These are phyloP conservation scores for Tokudaia tokunoshimensis DNA, from an alignment of 2,797 vertebrate genomes.

Conservation along the genomic window DNA sequence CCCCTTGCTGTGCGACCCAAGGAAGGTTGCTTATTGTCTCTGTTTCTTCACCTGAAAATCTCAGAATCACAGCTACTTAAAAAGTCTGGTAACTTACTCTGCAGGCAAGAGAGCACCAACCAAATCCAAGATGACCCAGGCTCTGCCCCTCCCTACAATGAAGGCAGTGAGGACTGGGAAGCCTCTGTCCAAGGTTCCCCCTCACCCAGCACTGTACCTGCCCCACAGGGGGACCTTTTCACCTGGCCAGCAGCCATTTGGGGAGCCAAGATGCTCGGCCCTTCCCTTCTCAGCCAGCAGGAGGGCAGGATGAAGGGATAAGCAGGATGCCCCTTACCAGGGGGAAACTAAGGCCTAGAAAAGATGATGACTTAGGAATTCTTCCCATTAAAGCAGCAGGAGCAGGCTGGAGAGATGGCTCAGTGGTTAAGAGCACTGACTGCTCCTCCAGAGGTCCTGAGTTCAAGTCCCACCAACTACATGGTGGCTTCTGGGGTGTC, in stretches of 20 bases:
- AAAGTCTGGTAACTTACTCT: background rate
- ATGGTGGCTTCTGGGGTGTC: too few species aligned
- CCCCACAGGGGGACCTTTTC: background rate
- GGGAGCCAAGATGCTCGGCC: background rate
- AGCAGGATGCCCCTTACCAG: background rate
- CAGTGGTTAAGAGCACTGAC: too few species aligned
- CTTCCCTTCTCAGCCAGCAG: background rate
- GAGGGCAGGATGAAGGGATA: background rate
- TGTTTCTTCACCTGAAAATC: background rate
- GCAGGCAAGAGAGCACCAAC: background rate
- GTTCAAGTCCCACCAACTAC: too few species aligned
- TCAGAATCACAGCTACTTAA: background rate
- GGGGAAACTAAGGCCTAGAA: background rate
- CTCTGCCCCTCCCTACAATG: background rate
- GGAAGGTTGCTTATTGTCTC: slow-evolving; percentile 29
- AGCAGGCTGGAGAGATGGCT: background rate
- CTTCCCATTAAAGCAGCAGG: background rate
- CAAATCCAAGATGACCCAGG: background rate
- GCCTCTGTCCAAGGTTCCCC: background rate
- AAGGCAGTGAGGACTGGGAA: background rate
- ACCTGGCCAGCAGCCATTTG: background rate
- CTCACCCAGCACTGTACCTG: background rate
- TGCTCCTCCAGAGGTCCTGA: too few species aligned
- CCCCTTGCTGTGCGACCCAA: slow-evolving; percentile 46
- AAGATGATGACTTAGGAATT: background rate